phyloP scores from a whole-genome alignment of 2,113 vertebrate species.

The Tragelaphus buxtoni region DNA sequence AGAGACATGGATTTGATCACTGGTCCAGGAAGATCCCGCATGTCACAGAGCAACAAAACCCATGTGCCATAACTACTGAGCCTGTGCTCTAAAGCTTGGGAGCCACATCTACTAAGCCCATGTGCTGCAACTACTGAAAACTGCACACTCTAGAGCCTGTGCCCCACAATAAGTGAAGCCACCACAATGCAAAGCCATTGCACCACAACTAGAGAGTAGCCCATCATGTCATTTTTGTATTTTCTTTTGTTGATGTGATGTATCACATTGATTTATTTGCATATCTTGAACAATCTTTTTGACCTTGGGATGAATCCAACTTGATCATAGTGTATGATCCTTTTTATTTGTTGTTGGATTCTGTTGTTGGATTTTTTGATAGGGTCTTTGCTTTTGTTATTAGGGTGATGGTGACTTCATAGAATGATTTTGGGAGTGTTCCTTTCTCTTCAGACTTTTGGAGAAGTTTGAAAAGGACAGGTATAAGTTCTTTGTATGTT shows the following conservation, averaged over 20 bases:
- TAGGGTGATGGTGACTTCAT: not conserved
- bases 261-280: not conserved
- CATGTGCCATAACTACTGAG: not conserved
- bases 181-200: not conserved
- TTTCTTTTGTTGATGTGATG: not conserved
- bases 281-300: not conserved
- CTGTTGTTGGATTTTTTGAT: not conserved
- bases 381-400: not conserved
- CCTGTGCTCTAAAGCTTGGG: not conserved
- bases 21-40: not conserved
- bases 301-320: not conserved
- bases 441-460: not conserved
- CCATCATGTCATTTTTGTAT: not conserved
- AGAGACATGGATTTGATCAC: not conserved
- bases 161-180: not conserved
- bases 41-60: not conserved
- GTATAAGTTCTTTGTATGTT: not conserved
- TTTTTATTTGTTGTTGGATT: not conserved
- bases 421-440: not conserved
- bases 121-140: not conserved
- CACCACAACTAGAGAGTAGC: not conserved
- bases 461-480: not conserved
- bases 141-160: not conserved
- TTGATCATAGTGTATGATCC: not conserved
- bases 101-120: not conserved